Base-by-base conservation (phyloP, 1,140 invertebrate genomes). In the Drosophila ironensis region DNA sequence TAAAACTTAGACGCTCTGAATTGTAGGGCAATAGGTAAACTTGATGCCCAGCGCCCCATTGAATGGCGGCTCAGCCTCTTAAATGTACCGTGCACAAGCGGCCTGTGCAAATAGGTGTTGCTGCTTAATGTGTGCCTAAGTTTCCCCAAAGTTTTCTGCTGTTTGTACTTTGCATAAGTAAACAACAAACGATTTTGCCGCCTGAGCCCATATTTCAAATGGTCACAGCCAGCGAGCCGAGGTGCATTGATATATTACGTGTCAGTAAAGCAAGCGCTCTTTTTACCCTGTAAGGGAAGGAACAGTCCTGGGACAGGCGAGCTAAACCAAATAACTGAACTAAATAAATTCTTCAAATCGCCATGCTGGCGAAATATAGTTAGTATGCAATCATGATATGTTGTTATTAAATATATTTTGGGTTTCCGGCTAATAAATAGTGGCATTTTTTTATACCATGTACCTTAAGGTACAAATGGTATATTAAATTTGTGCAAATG, bases 241-340 rank as follows among this genome's bases (percentile, higher is more conserved):
- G 54, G 60, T 63, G 66, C 70, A 87, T 86, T 86, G 80, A 86
- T 86, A 75, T 86, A 86, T 80, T 87, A 86, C 81, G 80, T 87
- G 80, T 63, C 70, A 56, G 74, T 68, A 50, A 48, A 37, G 22
- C 42, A 45, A 61, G 59, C 47, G 53, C 48, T 59, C 46, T 40
- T 42, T 20, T 33, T 80, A 48, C 51, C 12, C 42, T 56, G 37
- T 35, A 27, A n/a, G n/a, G n/a, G n/a, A n/a, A n/a, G n/a, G n/a
- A n/a, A n/a, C n/a, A n/a, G n/a, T n/a, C n/a, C n/a, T n/a, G n/a
- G n/a, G n/a, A n/a, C n/a, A n/a, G n/a, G n/a, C n/a, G n/a, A n/a
- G n/a, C n/a, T n/a, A n/a, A n/a, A n/a, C n/a, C n/a, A n/a, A n/a
- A n/a, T n/a, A n/a, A n/a, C n/a, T n/a, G n/a, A n/a, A n/a, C n/a